A percentile compares a stretch with the other conserved stretches of the same genome.
Conservation (phyloP, 2,113 vertebrate genomes). For the Clarias batrachus region DNA sequence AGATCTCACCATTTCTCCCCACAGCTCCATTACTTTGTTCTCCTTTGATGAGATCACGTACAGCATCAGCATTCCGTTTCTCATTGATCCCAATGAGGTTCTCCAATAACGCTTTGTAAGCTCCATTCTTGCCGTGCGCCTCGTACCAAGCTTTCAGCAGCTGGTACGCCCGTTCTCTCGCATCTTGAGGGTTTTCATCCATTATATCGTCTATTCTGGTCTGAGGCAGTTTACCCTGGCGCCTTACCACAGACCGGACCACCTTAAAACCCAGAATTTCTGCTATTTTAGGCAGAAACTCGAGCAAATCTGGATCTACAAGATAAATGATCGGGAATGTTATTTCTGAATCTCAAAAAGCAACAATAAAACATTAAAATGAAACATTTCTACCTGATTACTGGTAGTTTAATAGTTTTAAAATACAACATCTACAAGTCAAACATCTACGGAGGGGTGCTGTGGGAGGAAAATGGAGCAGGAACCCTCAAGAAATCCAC, state of each 20-base stretch:
- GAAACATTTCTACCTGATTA: not conserved
- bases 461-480: too few species aligned
- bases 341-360: not conserved
- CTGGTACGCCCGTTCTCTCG: not conserved
- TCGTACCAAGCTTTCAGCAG: constrained; percentile 33
- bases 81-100: not conserved
- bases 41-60: not conserved
- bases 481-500: too few species aligned
- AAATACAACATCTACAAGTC: too few species aligned
- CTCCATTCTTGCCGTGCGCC: not conserved
- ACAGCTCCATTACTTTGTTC: not conserved
- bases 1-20: not conserved
- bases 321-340: not conserved
- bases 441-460: too few species aligned
- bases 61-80: not conserved
- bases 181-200: not conserved
- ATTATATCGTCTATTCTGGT: not conserved
- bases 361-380: not conserved
- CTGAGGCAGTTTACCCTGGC: not conserved
- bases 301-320: constrained; percentile 3
- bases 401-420: too few species aligned
- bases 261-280: not conserved
- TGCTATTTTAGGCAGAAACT: not conserved
- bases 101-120: not conserved
- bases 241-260: not conserved